phyloP scores from a whole-genome alignment of 1,140 invertebrate species.

The Magallana angulata region DNA sequence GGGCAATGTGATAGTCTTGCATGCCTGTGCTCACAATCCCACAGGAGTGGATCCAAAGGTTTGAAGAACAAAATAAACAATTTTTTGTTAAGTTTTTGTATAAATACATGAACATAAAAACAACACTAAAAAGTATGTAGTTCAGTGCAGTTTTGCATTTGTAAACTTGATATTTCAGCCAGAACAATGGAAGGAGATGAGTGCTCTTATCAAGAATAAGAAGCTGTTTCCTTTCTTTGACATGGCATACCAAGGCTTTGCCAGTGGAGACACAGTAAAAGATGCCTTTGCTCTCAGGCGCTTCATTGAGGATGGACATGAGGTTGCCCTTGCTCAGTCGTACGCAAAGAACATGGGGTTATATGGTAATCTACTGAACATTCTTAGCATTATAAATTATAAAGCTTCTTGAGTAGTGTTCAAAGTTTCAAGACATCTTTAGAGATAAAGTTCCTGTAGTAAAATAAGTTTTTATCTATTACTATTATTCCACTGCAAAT shows the following conservation, averaged over 20 bases:
- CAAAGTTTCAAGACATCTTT: neutral
- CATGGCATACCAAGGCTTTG: constrained; percentile 99
- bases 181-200: constrained; percentile 94
- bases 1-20: constrained; percentile 93
- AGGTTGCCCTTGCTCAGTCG: constrained; percentile 94
- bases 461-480: too few species aligned
- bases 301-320: constrained; percentile 96
- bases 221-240: constrained; percentile 99
- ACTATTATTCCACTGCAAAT: too few species aligned
- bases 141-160: too few species aligned
- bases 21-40: constrained; percentile 99
- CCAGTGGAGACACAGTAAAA: constrained; percentile 89
- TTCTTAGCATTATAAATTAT: too few species aligned
- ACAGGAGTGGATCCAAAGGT: constrained; percentile 90
- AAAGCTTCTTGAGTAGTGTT: too few species aligned
- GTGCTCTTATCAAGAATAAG: constrained; percentile 87
- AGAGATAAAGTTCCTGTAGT: too few species aligned
- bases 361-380: constrained; percentile 83
- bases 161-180: constrained; percentile 75
- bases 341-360: constrained; percentile 99
- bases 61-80: constrained; percentile 46
- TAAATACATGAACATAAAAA: too few species aligned
- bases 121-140: too few species aligned
- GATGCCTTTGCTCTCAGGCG: constrained; percentile 94
- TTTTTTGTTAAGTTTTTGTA: constrained; percentile 34